Percentiles rank a stretch among this genome's conserved stretches.
Conservation (phyloP, 2,888 invertebrate genomes). For the Nemoura dubitans region DNA sequence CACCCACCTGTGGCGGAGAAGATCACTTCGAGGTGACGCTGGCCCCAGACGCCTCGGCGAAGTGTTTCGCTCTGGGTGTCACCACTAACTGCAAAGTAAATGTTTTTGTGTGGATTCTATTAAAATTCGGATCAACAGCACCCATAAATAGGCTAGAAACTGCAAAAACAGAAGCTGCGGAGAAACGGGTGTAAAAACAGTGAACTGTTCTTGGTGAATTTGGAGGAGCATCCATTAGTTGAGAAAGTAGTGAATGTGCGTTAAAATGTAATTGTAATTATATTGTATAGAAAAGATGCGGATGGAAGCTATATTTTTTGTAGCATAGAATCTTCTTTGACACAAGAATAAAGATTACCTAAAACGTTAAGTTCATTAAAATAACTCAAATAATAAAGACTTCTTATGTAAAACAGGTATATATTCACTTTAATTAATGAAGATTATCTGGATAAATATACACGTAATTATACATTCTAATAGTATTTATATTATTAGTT, state of each 20-base stretch:
- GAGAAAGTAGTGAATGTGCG: too few relatives aligned
- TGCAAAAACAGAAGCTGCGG: not conserved
- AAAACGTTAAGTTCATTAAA: too few relatives aligned
- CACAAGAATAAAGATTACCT: too few relatives aligned
- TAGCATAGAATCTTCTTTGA: too few relatives aligned
- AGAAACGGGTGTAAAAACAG: not conserved
- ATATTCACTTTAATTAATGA: conserved; percentile 44
- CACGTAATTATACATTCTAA: conserved; percentile 27
- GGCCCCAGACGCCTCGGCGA: too few relatives aligned
- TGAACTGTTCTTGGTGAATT: too few relatives aligned
- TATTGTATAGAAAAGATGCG: too few relatives aligned
- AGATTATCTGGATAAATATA: conserved; percentile 35
- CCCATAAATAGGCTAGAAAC: not conserved
- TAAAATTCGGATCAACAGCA: not conserved
- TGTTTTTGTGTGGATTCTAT: not conserved
- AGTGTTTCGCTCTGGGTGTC: too few relatives aligned
- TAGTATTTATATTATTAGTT: not conserved
- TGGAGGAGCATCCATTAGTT: too few relatives aligned
- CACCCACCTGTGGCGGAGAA: not conserved
- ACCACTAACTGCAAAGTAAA: not conserved
- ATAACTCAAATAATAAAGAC: not conserved
- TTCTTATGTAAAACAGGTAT: conserved; percentile 38
- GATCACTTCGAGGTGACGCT: too few relatives aligned
- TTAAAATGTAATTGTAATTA: too few relatives aligned
- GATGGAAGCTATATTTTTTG: too few relatives aligned